Base-by-base conservation (phyloP, 2,113 vertebrate species). In the Puffinus mauretanicus region DNA sequence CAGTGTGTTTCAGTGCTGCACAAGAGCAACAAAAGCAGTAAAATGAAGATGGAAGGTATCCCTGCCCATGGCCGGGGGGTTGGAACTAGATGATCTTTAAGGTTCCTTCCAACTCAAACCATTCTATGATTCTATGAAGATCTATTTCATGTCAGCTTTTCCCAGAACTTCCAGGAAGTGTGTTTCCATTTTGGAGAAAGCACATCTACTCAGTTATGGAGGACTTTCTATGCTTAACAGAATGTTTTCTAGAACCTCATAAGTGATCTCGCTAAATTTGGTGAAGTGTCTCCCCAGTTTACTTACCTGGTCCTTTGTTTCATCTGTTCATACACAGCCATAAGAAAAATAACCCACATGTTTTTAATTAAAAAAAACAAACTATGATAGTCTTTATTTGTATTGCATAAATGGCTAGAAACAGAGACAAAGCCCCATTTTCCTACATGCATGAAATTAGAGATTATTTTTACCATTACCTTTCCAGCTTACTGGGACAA, bases 251-350 rank as follows among this genome's bases (percentile, higher is more conserved):
- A 66, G 55, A 89, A 49, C 11, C 19, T 57, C 11, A 2, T 79
- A 67, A 80, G 6, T 42, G 24, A 75, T 86, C 18, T 58, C 57
- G 58, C 15, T 78, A 42, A 81, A 78, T 66, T 38, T 57, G 19
- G 65, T 77, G 11, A 51, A 25, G 14, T 29, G 5, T 84, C 27
- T 82, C 54, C 11, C 11, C 24, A 52, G 36, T 69, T 86, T 95
- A 80, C n/a, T 88, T 94, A 55, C 26, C 7, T 54, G 46, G 38
- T 20, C 61, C 75, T 96, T 94, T 86, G 17, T 86, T 97, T 96
- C 70, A 54, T 92, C 47, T 88, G 17, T 81, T 21, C 91, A 90
- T 93, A 57, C 19, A 78, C 51, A 95, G 66, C 10, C 62, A 72
- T 73, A 82, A 84, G 90, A 78, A 88, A 97, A 96, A 92, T 12